Evolutionary conservation across 2,888 invertebrate genomes (phyloP).

Genomic region (Microplitis manilae): DNA sequence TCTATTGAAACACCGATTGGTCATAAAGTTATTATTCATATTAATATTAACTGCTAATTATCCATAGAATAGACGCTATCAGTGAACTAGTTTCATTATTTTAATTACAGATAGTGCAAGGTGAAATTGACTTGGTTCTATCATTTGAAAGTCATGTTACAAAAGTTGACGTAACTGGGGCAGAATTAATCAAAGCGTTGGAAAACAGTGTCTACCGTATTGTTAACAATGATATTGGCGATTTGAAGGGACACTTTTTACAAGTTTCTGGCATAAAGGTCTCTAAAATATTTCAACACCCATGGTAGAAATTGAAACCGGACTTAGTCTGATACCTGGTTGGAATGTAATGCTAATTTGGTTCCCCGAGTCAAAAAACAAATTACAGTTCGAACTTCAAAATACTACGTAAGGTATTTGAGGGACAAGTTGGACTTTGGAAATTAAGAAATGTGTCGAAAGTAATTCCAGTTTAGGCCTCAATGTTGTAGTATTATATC

Average conservation of each 20-base stretch:
- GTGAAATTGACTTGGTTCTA: constrained; percentile 81
- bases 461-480: no score
- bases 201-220: constrained; percentile 78
- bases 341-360: no score
- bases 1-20: constrained; percentile 74
- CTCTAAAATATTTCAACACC: constrained; percentile 59
- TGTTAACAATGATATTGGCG: constrained; percentile 70
- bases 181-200: constrained; percentile 76
- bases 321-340: no score
- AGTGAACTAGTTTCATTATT: constrained; percentile 45
- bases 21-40: no score
- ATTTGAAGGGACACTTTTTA: constrained; percentile 82
- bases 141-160: constrained; percentile 84
- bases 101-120: constrained; percentile 76
- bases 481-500: no score
- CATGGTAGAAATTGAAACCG: no score
- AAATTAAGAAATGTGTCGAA: no score
- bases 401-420: no score
- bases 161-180: constrained; percentile 78
- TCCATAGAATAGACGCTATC: constrained; percentile 52
- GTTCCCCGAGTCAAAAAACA: no score
- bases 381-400: no score
- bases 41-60: no score
- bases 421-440: no score
- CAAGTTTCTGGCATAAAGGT: constrained; percentile 84